These are phyloP conservation scores for Manduca sexta DNA, from an alignment of 1,140 invertebrate genomes.

Conservation along the genomic window DNA sequence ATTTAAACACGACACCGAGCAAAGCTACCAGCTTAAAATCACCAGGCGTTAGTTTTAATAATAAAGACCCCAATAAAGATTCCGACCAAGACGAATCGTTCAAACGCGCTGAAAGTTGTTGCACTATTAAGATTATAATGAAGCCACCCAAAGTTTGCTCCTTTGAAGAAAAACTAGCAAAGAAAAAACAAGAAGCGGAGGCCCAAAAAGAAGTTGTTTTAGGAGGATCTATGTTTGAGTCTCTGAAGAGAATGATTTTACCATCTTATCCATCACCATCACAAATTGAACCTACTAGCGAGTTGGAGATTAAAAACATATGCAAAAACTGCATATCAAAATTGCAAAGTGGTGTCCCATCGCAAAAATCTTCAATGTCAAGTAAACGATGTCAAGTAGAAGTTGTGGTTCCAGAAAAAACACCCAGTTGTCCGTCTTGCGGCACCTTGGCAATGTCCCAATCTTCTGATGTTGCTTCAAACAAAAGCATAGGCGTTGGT, in stretches of 20 bases:
- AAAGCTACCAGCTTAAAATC: neutral
- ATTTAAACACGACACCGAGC: conserved; percentile 1
- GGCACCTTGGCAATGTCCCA: neutral
- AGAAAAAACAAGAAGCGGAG: neutral
- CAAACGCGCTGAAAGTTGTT: neutral
- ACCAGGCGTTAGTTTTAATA: neutral
- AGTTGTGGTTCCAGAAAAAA: neutral
- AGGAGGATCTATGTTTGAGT: neutral
- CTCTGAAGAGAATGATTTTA: neutral
- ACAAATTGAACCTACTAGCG: neutral
- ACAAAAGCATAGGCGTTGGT: conserved; percentile 7
- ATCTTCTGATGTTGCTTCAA: neutral
- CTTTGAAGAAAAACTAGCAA: neutral
- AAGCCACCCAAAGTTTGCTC: neutral
- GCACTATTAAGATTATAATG: conserved; percentile 10
- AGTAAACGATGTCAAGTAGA: conserved; percentile 2
- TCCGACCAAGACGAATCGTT: neutral
- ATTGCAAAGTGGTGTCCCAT: neutral
- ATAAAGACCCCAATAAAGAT: neutral
- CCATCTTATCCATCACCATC: neutral
- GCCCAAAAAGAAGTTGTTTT: neutral
- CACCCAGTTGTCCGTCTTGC: neutral
- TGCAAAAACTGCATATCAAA: neutral
- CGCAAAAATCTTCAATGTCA: neutral
- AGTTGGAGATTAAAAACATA: neutral